Conservation (phyloP, 1,140 invertebrate genomes). For the Drosophila pseudoobscura region DNA sequence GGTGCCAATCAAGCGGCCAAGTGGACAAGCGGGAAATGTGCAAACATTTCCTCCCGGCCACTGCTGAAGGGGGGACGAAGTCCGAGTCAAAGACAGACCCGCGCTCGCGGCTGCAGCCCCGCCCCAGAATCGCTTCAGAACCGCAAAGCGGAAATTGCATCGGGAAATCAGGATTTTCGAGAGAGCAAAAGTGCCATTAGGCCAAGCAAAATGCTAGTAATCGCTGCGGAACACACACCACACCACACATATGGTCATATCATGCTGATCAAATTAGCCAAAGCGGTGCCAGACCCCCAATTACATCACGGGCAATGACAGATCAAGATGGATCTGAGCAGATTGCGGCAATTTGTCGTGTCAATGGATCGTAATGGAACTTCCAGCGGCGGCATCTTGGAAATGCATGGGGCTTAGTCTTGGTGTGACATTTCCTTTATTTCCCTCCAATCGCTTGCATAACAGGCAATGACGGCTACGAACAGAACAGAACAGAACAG, state of each 20-base stretch:
- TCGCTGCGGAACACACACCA: constrained; percentile 6
- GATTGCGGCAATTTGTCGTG: constrained; percentile 19
- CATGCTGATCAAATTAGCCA: constrained; percentile 33
- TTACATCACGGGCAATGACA: constrained; percentile 33
- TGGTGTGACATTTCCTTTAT: constrained; percentile 4
- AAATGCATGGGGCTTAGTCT: not conserved
- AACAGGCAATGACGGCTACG: constrained; percentile 18
- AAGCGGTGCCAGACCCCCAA: constrained; percentile 22
- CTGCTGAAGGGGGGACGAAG: constrained; percentile 27
- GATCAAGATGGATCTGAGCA: constrained; percentile 38
- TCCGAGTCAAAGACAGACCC: too few species aligned
- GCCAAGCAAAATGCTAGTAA: constrained; percentile 40
- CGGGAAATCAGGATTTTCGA: constrained; percentile 15
- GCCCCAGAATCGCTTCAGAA: constrained; percentile 26
- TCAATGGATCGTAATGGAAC: constrained; percentile 16
- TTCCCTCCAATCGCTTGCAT: constrained; percentile 35
- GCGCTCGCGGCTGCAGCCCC: constrained; percentile 3
- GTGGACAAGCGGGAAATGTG: constrained; percentile 43
- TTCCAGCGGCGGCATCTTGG: constrained; percentile 1
- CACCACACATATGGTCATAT: not conserved
- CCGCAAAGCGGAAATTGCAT: constrained; percentile 64
- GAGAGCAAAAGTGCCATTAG: constrained; percentile 79
- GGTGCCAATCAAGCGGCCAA: constrained; percentile 61
- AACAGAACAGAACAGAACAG: not conserved
- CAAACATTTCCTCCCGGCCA: constrained; percentile 64